Percentiles rank a stretch among this genome's conserved stretches.
Conservation (phyloP, 2,888 invertebrate genomes). For the Chorisops tibialis region DNA sequence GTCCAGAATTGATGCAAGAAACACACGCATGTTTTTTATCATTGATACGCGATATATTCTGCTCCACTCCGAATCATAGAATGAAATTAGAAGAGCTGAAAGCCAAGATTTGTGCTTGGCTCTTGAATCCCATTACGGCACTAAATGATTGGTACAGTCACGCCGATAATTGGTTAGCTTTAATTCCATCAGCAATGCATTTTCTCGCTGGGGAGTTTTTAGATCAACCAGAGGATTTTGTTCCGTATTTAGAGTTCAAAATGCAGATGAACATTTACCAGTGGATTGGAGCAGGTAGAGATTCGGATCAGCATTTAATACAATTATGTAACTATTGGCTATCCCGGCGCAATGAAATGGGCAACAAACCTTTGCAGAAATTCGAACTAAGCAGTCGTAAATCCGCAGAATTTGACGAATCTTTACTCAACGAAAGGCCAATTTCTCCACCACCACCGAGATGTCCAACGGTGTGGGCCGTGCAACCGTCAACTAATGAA, state of each 20-base stretch:
- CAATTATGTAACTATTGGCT: conserved; percentile 79
- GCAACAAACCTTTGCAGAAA: conserved; percentile 38
- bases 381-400: conserved; percentile 33
- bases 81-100: conserved; percentile 75
- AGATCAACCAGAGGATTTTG: conserved; percentile 81
- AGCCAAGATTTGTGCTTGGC: conserved; percentile 68
- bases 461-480: conserved; percentile 78
- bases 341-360: conserved; percentile 57
- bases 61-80: conserved; percentile 78
- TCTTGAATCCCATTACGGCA: conserved; percentile 76
- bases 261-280: conserved; percentile 60
- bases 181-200: conserved; percentile 74
- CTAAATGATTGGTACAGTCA: conserved; percentile 75
- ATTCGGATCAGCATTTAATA: conserved; percentile 74
- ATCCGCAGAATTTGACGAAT: conserved; percentile 38
- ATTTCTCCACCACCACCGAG: conserved; percentile 58
- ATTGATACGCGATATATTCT: conserved; percentile 81
- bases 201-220: conserved; percentile 80
- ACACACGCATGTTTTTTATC: conserved; percentile 85
- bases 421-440: conserved; percentile 43
- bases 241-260: conserved; percentile 84
- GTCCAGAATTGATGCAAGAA: conserved; percentile 68
- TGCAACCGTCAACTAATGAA: conserved; percentile 70
- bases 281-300: conserved; percentile 93
- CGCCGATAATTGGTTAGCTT: conserved; percentile 69